These are phyloP conservation scores for Aethes cnicana DNA, from an alignment of 2,888 invertebrate genomes.

Conservation along the genomic window DNA sequence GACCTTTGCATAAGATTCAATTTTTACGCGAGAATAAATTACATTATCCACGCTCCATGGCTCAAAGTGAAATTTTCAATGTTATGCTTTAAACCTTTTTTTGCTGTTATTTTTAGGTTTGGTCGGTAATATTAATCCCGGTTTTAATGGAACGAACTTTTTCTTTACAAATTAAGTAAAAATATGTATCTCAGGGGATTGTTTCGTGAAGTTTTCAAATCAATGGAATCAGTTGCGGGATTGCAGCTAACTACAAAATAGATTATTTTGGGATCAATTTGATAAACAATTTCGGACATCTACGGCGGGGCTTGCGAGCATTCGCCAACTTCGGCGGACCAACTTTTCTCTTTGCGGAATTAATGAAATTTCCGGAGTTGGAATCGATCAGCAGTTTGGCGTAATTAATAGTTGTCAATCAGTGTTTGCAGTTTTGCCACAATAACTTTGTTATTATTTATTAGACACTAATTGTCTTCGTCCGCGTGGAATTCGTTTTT, in stretches of 20 bases:
- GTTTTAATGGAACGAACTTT: constrained; percentile 11
- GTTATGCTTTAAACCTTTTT: constrained; percentile 38
- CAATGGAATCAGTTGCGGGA: constrained; percentile 5
- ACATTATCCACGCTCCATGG: constrained; percentile 41
- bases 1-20: constrained; percentile 38
- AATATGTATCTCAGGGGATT: too few species aligned
- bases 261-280: constrained; percentile 37
- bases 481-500: too few species aligned
- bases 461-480: too few species aligned
- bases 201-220: constrained; percentile 1
- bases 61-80: constrained; percentile 41
- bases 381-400: constrained; percentile 18
- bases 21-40: constrained; percentile 41
- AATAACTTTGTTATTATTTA: too few species aligned
- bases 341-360: constrained; percentile 51
- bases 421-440: constrained; percentile 4
- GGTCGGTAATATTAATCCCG: constrained; percentile 24
- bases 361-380: constrained; percentile 54
- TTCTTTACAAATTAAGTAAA: neutral
- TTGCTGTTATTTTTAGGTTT: constrained; percentile 36
- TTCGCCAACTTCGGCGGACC: constrained; percentile 42
- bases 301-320: constrained; percentile 12
- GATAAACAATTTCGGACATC: constrained; percentile 46
- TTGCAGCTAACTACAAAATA: constrained; percentile 4
- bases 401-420: constrained; percentile 32